Percentiles rank a stretch among this genome's conserved stretches.
Evolutionary conservation across 1,140 invertebrate genomes (phyloP).

Genomic region (Carposina sasakii): DNA sequence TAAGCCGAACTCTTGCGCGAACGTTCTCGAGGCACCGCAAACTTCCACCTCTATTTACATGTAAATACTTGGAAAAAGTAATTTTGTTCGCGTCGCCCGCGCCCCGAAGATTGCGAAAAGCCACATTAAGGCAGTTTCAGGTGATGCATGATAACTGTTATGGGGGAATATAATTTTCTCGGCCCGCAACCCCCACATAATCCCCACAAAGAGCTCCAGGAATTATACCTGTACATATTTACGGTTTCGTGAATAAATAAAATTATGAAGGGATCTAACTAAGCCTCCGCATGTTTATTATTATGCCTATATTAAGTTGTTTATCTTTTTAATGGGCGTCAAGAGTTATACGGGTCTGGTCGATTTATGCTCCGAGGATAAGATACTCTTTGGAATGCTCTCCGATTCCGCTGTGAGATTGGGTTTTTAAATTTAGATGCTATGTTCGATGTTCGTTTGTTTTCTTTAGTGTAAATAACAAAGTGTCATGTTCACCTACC

Average conservation of each 20-base stretch:
- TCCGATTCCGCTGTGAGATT: constrained; percentile 60
- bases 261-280: constrained; percentile 66
- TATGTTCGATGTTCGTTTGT: constrained; percentile 32
- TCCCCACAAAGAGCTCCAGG: constrained; percentile 70
- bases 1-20: too few species aligned
- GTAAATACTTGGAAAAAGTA: constrained; percentile 72
- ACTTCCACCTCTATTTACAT: constrained; percentile 67
- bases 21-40: constrained; percentile 34
- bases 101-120: constrained; percentile 70
- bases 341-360: constrained; percentile 64
- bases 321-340: constrained; percentile 69
- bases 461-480: constrained; percentile 23
- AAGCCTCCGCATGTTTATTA: constrained; percentile 66
- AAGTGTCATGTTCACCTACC: too few species aligned
- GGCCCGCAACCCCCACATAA: constrained; percentile 63
- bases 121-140: constrained; percentile 68
- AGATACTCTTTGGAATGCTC: constrained; percentile 48
- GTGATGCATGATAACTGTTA: constrained; percentile 73
- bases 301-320: constrained; percentile 71
- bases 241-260: constrained; percentile 70
- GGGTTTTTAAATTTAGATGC: constrained; percentile 65
- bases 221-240: constrained; percentile 70
- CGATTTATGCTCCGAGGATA: constrained; percentile 66
- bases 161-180: constrained; percentile 71
- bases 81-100: constrained; percentile 59